A percentile compares a stretch with the other conserved stretches of the same genome.
These are phyloP conservation scores for Atrina japonica DNA, from an alignment of 2,888 invertebrate genomes.

Conservation along the genomic window DNA sequence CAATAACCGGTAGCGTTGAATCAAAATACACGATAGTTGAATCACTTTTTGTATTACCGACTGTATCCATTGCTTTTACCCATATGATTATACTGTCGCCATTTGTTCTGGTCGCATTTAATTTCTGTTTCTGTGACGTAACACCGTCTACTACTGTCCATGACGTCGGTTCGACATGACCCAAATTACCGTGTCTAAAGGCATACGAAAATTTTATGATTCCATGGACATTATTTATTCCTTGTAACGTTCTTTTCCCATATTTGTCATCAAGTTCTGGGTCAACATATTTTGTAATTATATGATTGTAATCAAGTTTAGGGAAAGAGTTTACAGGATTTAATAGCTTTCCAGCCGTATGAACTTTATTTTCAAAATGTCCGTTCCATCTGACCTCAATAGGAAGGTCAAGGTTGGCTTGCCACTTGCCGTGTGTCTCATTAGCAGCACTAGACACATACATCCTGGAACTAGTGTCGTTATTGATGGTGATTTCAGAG, in stretches of 20 bases:
- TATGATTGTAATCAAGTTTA: conserved; percentile 39
- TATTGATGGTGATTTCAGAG: conserved; percentile 49
- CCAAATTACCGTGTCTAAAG: conserved; percentile 12
- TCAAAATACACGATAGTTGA: conserved; percentile 15
- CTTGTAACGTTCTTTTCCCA: conserved; percentile 44
- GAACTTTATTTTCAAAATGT: conserved; percentile 56
- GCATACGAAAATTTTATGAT: conserved; percentile 50
- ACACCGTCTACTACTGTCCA: neutral
- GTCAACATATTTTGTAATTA: conserved; percentile 27
- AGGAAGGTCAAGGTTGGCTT: conserved; percentile 22
- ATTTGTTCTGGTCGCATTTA: conserved; percentile 13
- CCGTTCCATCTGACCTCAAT: conserved; percentile 49
- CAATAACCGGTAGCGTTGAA: conserved; percentile 10
- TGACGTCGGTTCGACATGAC: neutral
- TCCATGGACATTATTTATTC: conserved; percentile 49
- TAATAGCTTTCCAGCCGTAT: conserved; percentile 46
- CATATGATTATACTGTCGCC: conserved; percentile 26
- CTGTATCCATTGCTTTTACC: conserved; percentile 18
- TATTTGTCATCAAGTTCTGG: conserved; percentile 48
- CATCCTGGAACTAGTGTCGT: conserved; percentile 29
- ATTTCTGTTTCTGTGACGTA: neutral
- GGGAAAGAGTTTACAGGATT: conserved; percentile 50
- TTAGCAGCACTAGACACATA: conserved; percentile 42
- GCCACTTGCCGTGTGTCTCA: conserved; percentile 53
- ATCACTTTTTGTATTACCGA: conserved; percentile 14